Evolutionary conservation across 1,140 invertebrate genomes (phyloP).

Genomic region (Aradophagus sp.): DNA sequence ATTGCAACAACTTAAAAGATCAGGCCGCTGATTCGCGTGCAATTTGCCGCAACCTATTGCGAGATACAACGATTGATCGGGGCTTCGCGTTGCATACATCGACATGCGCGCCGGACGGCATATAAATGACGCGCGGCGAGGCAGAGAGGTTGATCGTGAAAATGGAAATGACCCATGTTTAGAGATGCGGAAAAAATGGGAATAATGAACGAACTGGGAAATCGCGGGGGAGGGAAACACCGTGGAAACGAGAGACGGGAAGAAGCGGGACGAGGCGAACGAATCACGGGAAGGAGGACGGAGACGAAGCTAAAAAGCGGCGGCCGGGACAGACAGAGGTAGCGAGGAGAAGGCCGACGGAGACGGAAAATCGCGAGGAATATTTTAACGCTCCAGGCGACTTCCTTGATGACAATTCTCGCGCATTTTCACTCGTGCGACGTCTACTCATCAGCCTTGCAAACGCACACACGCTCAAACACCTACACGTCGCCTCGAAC

Average conservation of each 20-base stretch:
- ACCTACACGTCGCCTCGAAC: constrained; percentile 26
- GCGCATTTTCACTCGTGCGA: constrained; percentile 32
- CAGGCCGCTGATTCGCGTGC: too few species aligned
- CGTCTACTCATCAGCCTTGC: constrained; percentile 10
- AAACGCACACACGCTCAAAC: constrained; percentile 29
- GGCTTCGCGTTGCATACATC: neutral
- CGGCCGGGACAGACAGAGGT: too few species aligned
- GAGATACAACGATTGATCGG: neutral
- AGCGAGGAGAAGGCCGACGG: too few species aligned
- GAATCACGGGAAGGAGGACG: too few species aligned
- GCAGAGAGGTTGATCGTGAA: constrained; percentile 30
- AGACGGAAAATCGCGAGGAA: constrained; percentile 61
- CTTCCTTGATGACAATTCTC: constrained; percentile 66
- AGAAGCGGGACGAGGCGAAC: neutral
- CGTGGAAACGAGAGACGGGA: too few species aligned
- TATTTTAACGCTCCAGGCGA: constrained; percentile 64
- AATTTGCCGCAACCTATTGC: neutral
- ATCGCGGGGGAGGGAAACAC: constrained; percentile 3
- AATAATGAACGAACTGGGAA: constrained; percentile 22
- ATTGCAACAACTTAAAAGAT: too few species aligned
- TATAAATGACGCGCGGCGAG: constrained; percentile 2
- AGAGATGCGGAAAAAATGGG: constrained; percentile 29
- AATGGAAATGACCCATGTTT: constrained; percentile 36
- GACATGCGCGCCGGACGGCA: neutral
- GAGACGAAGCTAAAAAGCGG: too few species aligned